phyloP scores from a whole-genome alignment of 2,888 invertebrate species.

The Strigamia crassipes region DNA sequence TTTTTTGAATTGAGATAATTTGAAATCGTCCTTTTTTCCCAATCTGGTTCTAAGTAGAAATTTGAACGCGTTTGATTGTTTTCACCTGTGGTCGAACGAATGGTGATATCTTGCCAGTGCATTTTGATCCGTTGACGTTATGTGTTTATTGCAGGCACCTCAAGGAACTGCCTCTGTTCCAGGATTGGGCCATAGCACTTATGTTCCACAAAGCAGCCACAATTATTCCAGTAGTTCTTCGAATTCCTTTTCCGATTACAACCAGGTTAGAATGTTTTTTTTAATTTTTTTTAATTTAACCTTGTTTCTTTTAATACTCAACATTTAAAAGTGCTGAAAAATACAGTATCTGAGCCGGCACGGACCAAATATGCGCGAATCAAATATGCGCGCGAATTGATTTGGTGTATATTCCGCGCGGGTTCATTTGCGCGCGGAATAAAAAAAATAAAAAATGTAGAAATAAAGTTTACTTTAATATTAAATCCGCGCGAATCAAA shows the following conservation, averaged over 20 bases:
- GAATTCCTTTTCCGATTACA: background rate
- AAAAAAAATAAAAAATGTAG: no score
- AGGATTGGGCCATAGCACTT: background rate
- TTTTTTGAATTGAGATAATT: background rate
- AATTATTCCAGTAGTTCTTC: background rate
- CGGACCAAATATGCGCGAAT: no score
- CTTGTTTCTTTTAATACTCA: no score
- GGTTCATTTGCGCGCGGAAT: no score
- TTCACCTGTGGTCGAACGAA: constrained; percentile 24
- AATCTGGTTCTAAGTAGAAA: constrained; percentile 11
- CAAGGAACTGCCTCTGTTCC: constrained; percentile 19
- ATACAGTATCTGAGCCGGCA: no score
- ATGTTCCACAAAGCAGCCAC: constrained; percentile 3
- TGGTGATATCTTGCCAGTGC: background rate
- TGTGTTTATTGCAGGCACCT: constrained; percentile 28
- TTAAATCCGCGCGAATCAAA: no score
- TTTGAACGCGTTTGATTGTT: constrained; percentile 3
- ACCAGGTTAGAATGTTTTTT: background rate
- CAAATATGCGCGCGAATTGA: no score
- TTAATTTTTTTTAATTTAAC: no score
- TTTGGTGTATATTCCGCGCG: no score
- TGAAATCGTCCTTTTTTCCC: background rate
- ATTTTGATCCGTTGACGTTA: constrained; percentile 15
- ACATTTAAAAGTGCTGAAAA: no score
- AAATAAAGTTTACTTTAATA: no score